A percentile compares a stretch with the other conserved stretches of the same genome.
These are phyloP conservation scores for Bicyclus anynana DNA, from an alignment of 1,140 invertebrate species.

Conservation along the genomic window DNA sequence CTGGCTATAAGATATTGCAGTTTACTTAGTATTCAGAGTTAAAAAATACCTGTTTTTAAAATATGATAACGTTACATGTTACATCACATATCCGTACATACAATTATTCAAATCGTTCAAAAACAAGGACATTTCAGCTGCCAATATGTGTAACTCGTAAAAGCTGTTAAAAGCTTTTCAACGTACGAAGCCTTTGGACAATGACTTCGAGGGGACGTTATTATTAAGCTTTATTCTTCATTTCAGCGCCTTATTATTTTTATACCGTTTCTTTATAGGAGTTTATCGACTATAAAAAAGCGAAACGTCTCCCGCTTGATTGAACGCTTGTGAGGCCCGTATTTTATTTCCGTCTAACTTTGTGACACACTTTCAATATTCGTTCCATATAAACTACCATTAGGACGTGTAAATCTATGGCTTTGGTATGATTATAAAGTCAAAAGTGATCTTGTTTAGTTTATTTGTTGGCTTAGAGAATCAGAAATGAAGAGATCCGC, in stretches of 20 bases:
- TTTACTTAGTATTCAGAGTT: too few species aligned
- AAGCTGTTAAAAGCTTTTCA: slow-evolving; percentile 50
- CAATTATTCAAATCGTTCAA: slow-evolving; percentile 61
- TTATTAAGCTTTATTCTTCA: slow-evolving; percentile 69
- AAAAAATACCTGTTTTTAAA: not conserved
- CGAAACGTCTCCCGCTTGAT: slow-evolving; percentile 65
- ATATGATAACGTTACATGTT: too few species aligned
- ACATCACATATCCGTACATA: too few species aligned
- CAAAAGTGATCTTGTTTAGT: too few species aligned
- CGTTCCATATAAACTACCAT: not conserved
- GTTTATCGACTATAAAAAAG: slow-evolving; percentile 65
- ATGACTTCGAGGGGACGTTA: slow-evolving; percentile 44
- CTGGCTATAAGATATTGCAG: too few species aligned
- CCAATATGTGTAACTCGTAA: slow-evolving; percentile 38
- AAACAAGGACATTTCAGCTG: slow-evolving; percentile 35
- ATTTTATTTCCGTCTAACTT: not conserved
- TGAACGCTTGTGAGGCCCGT: slow-evolving; percentile 39
- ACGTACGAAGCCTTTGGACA: slow-evolving; percentile 41
- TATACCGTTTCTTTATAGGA: slow-evolving; percentile 66
- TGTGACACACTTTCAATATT: not conserved
- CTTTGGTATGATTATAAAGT: too few species aligned
- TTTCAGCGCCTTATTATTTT: slow-evolving; percentile 67
- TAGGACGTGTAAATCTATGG: too few species aligned
- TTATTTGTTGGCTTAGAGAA: too few species aligned
- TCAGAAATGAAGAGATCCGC: too few species aligned